These are phyloP conservation scores for Gibbula magus DNA, from an alignment of 2,888 invertebrate species.

Conservation along the genomic window DNA sequence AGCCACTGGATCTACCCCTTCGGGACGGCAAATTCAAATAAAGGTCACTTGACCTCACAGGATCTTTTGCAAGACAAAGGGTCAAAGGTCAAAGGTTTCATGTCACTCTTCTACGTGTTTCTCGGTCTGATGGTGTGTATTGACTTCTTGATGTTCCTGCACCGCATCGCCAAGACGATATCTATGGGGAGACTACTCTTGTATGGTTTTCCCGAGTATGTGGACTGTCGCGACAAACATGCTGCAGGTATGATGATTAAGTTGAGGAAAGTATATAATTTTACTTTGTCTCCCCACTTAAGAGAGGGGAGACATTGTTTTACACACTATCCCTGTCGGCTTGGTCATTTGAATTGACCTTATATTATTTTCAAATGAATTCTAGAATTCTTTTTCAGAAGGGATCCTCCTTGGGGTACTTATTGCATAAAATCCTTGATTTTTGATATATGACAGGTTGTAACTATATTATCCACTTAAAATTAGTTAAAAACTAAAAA, in stretches of 20 bases:
- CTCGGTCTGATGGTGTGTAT: constrained; percentile 63
- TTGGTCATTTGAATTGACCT: too few relatives aligned
- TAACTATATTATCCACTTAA: too few relatives aligned
- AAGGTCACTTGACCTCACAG: background rate
- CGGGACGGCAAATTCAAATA: constrained; percentile 18
- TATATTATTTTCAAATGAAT: too few relatives aligned
- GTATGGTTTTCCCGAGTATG: constrained; percentile 71
- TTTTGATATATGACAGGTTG: too few relatives aligned
- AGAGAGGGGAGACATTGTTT: too few relatives aligned
- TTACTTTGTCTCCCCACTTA: too few relatives aligned
- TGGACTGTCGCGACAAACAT: constrained; percentile 67
- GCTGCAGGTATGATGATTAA: background rate
- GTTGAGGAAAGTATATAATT: too few relatives aligned
- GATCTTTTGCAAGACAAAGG: background rate
- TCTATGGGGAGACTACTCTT: constrained; percentile 67
- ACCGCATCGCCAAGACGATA: constrained; percentile 69
- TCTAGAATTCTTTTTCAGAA: too few relatives aligned
- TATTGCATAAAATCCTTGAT: too few relatives aligned
- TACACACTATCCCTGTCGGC: too few relatives aligned
- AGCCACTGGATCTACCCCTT: constrained; percentile 43
- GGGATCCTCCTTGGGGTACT: too few relatives aligned
- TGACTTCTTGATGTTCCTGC: constrained; percentile 69
- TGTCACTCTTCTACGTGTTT: constrained; percentile 39
- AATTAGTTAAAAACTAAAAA: too few relatives aligned
- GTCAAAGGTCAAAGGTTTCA: background rate